Percentiles rank a stretch among this genome's conserved stretches.
phyloP scores from a whole-genome alignment of 2,797 vertebrate genomes.

The Characodon lateralis region DNA sequence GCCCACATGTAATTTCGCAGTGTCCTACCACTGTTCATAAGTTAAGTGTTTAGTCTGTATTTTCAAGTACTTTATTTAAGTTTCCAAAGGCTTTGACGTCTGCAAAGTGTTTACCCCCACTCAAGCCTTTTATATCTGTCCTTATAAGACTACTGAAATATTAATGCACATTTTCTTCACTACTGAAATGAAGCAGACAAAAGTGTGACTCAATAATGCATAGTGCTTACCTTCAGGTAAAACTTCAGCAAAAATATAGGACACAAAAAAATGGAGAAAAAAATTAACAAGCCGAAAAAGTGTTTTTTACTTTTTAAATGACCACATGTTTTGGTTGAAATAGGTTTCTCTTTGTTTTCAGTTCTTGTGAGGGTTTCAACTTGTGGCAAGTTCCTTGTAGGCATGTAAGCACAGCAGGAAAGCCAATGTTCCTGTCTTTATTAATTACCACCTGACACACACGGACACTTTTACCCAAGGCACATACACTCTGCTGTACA shows the following conservation, averaged over 20 bases:
- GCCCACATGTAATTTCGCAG: conserved; percentile 17
- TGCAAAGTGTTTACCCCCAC: neutral
- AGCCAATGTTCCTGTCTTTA: conserved; percentile 73
- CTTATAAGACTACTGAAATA: conserved; percentile 61
- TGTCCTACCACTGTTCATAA: conserved; percentile 17
- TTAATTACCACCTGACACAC: conserved; percentile 75
- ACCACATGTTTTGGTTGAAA: conserved; percentile 32
- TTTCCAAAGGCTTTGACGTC: conserved; percentile 14
- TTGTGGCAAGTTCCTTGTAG: conserved; percentile 44
- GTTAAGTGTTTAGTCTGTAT: conserved; percentile 22
- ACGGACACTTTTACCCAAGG: conserved; percentile 44
- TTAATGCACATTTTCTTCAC: conserved; percentile 56
- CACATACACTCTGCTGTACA: conserved; percentile 22
- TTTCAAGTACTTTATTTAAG: conserved; percentile 5
- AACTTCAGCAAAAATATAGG: conserved; percentile 34
- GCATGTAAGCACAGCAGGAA: conserved; percentile 58
- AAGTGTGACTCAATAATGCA: conserved; percentile 63
- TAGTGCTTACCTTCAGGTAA: conserved; percentile 40
- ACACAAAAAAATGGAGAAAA: conserved; percentile 37
- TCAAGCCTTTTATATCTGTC: conserved; percentile 17
- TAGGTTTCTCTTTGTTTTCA: conserved; percentile 35
- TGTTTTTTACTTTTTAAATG: conserved; percentile 40
- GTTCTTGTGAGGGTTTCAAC: conserved; percentile 28
- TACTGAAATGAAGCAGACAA: conserved; percentile 52
- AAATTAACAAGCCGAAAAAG: conserved; percentile 10